phyloP scores from a whole-genome alignment of 1,140 invertebrate species.

The Hycleus cichorii region DNA sequence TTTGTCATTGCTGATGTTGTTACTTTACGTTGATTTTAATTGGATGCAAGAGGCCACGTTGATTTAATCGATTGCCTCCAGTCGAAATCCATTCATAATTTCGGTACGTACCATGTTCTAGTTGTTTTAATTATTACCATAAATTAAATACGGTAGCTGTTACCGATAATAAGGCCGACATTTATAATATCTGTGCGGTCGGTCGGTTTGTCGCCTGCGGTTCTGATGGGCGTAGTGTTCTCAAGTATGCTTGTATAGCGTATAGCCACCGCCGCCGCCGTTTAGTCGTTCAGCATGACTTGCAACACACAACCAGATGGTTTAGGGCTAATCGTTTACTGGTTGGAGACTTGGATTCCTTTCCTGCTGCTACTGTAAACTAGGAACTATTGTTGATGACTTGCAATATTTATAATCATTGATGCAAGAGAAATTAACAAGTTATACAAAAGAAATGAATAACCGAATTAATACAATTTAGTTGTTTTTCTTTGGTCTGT shows the following conservation, averaged over 20 bases:
- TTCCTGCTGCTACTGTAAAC: slow-evolving; percentile 13
- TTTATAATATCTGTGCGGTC: slow-evolving; percentile 9
- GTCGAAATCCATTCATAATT: too few species aligned
- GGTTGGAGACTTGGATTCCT: too few species aligned
- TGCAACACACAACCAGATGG: slow-evolving; percentile 7
- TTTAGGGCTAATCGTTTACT: slow-evolving; percentile 16
- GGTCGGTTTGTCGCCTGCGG: slow-evolving; percentile 15
- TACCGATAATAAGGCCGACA: slow-evolving; percentile 6
- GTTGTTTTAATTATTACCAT: slow-evolving; percentile 2
- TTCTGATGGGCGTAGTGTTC: slow-evolving; percentile 4
- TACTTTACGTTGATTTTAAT: too few species aligned
- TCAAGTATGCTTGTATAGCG: too few species aligned
- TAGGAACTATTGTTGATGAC: slow-evolving; percentile 13
- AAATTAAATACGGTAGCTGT: slow-evolving; percentile 7
- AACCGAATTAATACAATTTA: too few species aligned
- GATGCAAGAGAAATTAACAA: slow-evolving; percentile 15
- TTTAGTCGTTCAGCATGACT: slow-evolving; percentile 15
- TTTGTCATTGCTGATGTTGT: too few species aligned
- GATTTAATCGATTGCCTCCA: too few species aligned
- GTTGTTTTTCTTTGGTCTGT: too few species aligned
- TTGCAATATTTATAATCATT: slow-evolving; percentile 19
- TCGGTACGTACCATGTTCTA: too few species aligned
- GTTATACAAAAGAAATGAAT: background rate
- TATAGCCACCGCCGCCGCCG: too few species aligned
- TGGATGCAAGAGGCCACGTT: too few species aligned